Base-by-base conservation (phyloP, 2,888 invertebrate species). In the Drosophila paranaensis region DNA sequence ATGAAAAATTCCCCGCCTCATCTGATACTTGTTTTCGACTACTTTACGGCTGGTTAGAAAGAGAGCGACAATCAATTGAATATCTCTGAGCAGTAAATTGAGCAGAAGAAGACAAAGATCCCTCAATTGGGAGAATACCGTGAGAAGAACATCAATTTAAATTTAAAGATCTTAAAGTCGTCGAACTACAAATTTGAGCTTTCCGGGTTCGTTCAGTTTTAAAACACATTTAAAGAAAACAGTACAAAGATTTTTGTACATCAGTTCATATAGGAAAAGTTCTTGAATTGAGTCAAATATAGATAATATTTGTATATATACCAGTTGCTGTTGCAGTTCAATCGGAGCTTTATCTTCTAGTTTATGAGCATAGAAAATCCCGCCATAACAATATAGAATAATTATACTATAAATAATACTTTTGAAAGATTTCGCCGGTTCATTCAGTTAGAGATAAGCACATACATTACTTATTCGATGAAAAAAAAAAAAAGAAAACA, bases 381-480 rank as follows among this genome's bases (percentile, higher is more conserved):
- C 10, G 33, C 10, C 33, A 33, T 33, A 37, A 16, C 0, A 33
- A 33, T 14, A n/a, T 11, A 2, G 30, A 30, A 37, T 30, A 37
- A 13, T 13, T 10, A 10, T 11, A 39, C 8, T 16, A 14, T 9
- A 30, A 50, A n/a, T 11, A 43, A 16, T 10, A 50, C n/a, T 35
- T 43, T 42, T 33, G 0, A 33, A 48, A 16, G 10, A 13, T 25
- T 48, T 55, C 33, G 14, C 45, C 20, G 2, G 37, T 30, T 57
- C 33, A 54, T 54, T 46, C 39, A 43, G 48, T 71, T 45, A n/a
- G 16, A 48, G 45, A 40, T 58, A 66, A 51, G 43, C 37, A 9
- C 35, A 45, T 65, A 65, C 66, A 57, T 71, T 60, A 40, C 43
- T 10, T 20, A 42, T n/a, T 25, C 37, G 37, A 33, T 13, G 20